Evolutionary conservation across 2,797 vertebrate genomes (phyloP).

Genomic region (Columba guinea): DNA sequence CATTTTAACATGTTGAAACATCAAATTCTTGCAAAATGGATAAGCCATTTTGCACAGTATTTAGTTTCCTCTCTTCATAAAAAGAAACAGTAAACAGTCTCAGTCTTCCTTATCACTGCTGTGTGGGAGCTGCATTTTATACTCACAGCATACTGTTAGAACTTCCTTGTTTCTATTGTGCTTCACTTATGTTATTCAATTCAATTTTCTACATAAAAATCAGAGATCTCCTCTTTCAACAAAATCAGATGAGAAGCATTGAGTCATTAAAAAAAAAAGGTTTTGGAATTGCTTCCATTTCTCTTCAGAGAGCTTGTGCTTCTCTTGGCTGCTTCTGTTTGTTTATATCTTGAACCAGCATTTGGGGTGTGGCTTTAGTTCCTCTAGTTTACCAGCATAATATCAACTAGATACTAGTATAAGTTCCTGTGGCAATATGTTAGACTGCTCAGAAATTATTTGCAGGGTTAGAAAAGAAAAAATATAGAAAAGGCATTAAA

Average conservation of each 20-base stretch:
- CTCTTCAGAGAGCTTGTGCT: not conserved
- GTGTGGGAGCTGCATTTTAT: not conserved
- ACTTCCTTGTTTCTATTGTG: not conserved
- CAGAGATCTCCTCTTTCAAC: not conserved
- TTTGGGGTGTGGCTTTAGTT: not conserved
- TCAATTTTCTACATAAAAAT: not conserved
- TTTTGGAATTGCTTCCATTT: slow-evolving; percentile 2
- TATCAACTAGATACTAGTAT: not conserved
- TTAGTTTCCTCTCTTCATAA: not conserved
- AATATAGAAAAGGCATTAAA: not conserved
- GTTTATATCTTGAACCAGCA: not conserved
- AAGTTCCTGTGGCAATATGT: not conserved
- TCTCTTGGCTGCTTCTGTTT: not conserved
- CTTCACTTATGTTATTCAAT: not conserved
- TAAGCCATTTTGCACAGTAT: not conserved
- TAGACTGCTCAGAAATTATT: not conserved
- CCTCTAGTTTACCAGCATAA: not conserved
- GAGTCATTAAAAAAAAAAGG: not conserved
- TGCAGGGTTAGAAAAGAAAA: not conserved
- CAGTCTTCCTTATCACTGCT: not conserved
- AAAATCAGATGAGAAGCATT: not conserved
- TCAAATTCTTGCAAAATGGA: not conserved
- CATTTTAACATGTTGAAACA: not conserved
- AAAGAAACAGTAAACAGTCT: not conserved
- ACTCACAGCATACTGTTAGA: not conserved